Evolutionary conservation across 2,113 vertebrate species (phyloP).

Genomic region (Macroglossus sobrinus): DNA sequence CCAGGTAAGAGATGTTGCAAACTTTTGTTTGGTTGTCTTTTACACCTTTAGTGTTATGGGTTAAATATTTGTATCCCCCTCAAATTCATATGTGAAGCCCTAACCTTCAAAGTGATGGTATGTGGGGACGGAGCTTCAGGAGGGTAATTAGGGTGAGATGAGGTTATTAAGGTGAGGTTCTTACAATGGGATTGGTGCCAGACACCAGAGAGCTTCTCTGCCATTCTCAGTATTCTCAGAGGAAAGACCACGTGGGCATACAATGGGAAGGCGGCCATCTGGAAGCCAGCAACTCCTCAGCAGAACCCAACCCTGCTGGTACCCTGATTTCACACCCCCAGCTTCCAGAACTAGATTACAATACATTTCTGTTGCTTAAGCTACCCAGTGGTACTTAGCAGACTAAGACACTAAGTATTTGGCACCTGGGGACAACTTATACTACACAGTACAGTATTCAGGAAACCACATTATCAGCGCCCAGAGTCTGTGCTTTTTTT

Average conservation of each 20-base stretch:
- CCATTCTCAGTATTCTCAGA: not conserved
- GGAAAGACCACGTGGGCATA: not conserved
- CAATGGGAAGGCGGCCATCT: not conserved
- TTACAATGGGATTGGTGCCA: not conserved
- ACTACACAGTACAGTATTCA: not conserved
- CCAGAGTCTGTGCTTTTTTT: not conserved
- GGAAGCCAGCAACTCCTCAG: not conserved
- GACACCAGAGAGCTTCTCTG: not conserved
- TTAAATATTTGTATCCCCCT: not conserved
- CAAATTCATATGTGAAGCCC: not conserved
- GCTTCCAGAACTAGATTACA: not conserved
- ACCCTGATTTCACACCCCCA: not conserved
- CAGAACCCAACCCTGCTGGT: not conserved
- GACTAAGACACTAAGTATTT: not conserved
- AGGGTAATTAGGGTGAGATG: not conserved
- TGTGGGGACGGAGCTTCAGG: not conserved
- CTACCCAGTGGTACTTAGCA: not conserved
- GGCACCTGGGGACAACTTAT: not conserved
- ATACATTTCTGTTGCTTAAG: not conserved
- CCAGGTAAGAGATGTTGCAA: not conserved
- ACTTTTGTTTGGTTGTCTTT: not conserved
- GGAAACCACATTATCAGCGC: not conserved
- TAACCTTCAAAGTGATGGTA: not conserved
- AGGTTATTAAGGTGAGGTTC: not conserved
- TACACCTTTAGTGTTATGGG: not conserved